phyloP scores from a whole-genome alignment of 2,888 invertebrate species.

The Torymus texanus region DNA sequence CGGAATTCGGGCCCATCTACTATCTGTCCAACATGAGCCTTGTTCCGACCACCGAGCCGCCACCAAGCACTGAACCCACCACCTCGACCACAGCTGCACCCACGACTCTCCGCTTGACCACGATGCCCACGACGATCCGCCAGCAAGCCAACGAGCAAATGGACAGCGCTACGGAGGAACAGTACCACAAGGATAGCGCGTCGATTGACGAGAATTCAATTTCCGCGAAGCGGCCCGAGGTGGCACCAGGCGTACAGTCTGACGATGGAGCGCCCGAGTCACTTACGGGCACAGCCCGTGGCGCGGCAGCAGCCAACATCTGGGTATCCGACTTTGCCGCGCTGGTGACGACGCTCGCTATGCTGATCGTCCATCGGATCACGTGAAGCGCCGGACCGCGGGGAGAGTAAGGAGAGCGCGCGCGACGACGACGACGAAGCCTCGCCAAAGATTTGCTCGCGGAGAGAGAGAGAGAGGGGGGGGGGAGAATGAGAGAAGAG shows the following conservation, averaged over 20 bases:
- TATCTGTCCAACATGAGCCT: constrained; percentile 85
- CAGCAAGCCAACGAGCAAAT: constrained; percentile 1
- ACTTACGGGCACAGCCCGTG: constrained; percentile 62
- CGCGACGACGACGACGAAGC: background rate
- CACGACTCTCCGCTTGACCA: constrained; percentile 70
- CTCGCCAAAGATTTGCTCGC: constrained; percentile 35
- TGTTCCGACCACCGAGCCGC: constrained; percentile 86
- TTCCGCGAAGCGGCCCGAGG: constrained; percentile 71
- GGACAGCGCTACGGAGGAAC: constrained; percentile 58
- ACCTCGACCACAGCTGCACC: constrained; percentile 75
- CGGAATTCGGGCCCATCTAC: constrained; percentile 86
- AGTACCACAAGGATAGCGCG: constrained; percentile 56
- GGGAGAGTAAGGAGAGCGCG: background rate
- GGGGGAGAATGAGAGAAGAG: background rate
- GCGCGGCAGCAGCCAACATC: background rate
- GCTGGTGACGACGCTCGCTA: constrained; percentile 25
- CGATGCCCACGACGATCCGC: constrained; percentile 63
- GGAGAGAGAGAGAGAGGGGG: background rate
- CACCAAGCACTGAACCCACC: constrained; percentile 76
- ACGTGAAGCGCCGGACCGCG: constrained; percentile 62
- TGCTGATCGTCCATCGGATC: constrained; percentile 48
- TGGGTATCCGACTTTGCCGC: too few species aligned
- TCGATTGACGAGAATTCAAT: constrained; percentile 73
- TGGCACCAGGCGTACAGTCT: constrained; percentile 71
- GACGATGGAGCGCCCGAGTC: constrained; percentile 69